phyloP scores from a whole-genome alignment of 2,113 vertebrate species.

The Microcebus tavaratra region DNA sequence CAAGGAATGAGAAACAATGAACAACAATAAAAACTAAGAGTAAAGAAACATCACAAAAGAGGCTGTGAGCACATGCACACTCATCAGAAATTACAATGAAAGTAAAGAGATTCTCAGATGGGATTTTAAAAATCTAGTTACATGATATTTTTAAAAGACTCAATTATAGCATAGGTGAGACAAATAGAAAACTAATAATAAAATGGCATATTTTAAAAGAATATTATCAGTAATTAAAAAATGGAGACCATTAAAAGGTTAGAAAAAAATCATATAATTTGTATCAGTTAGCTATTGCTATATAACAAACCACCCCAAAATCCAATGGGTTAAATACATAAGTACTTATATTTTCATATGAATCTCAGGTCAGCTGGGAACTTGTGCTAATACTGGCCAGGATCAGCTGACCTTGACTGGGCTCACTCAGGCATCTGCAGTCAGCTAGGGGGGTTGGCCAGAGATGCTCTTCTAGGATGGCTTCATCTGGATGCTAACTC shows the following conservation, averaged over 20 bases:
- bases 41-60: not conserved
- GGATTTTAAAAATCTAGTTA: not conserved
- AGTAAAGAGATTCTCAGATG: not conserved
- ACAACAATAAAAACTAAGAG: not conserved
- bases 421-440: not conserved
- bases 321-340: not conserved
- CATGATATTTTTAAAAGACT: not conserved
- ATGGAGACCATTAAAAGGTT: not conserved
- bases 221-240: constrained; percentile 8
- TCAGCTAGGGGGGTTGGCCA: not conserved
- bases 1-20: not conserved
- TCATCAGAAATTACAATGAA: not conserved
- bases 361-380: not conserved
- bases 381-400: not conserved
- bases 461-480: not conserved
- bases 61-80: not conserved
- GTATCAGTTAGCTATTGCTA: not conserved
- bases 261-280: not conserved
- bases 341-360: not conserved
- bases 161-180: not conserved
- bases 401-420: not conserved
- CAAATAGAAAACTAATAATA: not conserved
- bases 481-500: not conserved
- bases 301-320: not conserved
- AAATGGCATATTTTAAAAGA: not conserved